These are phyloP conservation scores for Gallinago paraguaiae DNA, from an alignment of 2,113 vertebrate species.

Conservation along the genomic window DNA sequence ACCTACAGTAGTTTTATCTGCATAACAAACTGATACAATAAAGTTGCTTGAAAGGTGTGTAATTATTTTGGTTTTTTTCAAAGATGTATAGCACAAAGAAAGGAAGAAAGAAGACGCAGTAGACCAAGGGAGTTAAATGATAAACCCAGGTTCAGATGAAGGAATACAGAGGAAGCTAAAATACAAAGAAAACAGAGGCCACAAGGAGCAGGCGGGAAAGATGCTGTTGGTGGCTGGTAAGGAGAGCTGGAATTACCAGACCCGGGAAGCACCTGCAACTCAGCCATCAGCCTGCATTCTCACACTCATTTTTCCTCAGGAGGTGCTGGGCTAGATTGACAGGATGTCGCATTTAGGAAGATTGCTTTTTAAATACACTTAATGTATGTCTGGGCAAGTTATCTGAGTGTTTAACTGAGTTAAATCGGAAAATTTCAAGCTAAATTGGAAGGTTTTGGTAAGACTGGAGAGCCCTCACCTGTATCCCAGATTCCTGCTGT, in stretches of 20 bases:
- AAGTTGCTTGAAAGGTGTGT: neutral
- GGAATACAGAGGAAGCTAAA: neutral
- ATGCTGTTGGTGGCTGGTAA: neutral
- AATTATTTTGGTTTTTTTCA: neutral
- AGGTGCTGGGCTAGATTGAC: neutral
- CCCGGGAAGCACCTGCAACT: neutral
- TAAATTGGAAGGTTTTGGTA: neutral
- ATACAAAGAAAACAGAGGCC: neutral
- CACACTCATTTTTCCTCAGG: neutral
- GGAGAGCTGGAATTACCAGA: neutral
- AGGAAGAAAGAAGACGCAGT: neutral
- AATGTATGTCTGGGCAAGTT: accelerated
- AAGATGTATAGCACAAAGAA: neutral
- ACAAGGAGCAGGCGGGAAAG: neutral
- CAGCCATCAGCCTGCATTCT: neutral
- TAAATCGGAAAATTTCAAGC: neutral
- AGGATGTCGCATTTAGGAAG: neutral
- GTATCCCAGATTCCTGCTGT: neutral
- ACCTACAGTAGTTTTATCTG: neutral
- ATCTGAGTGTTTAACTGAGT: neutral
- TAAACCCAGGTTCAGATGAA: neutral
- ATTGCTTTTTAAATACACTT: neutral
- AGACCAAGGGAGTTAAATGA: neutral
- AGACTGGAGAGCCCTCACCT: neutral
- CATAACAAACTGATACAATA: accelerated